Percentiles rank a stretch among this genome's conserved stretches.
These are phyloP conservation scores for Tyto alba DNA, from an alignment of 2,113 vertebrate species.

Conservation along the genomic window DNA sequence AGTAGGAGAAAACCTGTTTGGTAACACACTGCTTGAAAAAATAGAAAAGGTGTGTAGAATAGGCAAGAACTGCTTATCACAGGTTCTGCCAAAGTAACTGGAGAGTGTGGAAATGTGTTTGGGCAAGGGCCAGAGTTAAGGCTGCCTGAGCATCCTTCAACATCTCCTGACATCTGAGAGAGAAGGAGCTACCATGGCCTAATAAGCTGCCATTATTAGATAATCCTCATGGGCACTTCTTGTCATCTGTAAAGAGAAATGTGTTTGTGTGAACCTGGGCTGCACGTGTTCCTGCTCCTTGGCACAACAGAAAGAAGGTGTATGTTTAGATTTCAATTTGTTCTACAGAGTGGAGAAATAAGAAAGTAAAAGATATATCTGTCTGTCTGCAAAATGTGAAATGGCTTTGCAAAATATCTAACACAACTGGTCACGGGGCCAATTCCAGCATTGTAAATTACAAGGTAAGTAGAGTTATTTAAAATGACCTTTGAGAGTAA, in stretches of 20 bases:
- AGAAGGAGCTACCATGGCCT: background rate
- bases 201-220: background rate
- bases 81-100: background rate
- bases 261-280: background rate
- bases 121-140: background rate
- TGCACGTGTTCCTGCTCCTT: background rate
- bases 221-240: background rate
- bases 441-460: background rate
- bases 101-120: background rate
- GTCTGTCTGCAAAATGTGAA: background rate
- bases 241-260: background rate
- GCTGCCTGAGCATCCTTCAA: background rate
- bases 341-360: background rate
- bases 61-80: background rate
- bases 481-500: slow-evolving; percentile 7
- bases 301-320: background rate
- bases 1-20: background rate
- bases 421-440: background rate
- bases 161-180: background rate
- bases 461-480: background rate
- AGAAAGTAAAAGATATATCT: background rate
- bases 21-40: background rate
- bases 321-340: background rate
- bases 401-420: background rate
- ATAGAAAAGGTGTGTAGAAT: background rate